Conservation (phyloP, 23 tunicate species). For the Phallusia fumigata region DNA sequence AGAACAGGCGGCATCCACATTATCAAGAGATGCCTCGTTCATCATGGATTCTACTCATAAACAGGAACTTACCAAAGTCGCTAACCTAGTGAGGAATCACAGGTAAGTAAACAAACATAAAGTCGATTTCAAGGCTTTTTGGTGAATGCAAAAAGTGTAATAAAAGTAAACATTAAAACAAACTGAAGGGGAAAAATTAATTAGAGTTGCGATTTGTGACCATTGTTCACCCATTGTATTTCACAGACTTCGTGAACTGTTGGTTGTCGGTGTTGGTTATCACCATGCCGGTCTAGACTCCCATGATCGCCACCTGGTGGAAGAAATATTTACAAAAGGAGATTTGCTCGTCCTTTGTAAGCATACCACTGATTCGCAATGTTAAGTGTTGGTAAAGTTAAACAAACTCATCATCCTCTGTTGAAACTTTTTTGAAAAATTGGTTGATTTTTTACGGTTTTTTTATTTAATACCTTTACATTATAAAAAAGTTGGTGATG, state of each 20-base stretch:
- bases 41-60: slow-evolving; percentile 45
- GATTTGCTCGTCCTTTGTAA: slow-evolving; percentile 62
- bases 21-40: slow-evolving; percentile 40
- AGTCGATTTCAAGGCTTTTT: too few relatives aligned
- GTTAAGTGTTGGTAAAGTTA: too few relatives aligned
- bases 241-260: slow-evolving; percentile 46
- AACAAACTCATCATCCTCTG: too few relatives aligned
- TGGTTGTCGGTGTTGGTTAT: slow-evolving; percentile 64
- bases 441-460: too few relatives aligned
- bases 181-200: too few relatives aligned
- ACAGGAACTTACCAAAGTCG: slow-evolving; percentile 35
- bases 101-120: slow-evolving; percentile 21
- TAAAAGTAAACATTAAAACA: too few relatives aligned
- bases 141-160: too few relatives aligned
- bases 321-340: slow-evolving; percentile 61
- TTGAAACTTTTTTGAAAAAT: too few relatives aligned
- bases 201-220: not conserved
- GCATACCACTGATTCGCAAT: too few relatives aligned
- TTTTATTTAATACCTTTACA: too few relatives aligned
- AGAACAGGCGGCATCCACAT: slow-evolving; percentile 74
- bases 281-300: slow-evolving; percentile 88
- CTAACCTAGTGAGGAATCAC: slow-evolving; percentile 58
- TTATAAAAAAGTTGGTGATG: too few relatives aligned
- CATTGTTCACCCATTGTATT: not conserved
- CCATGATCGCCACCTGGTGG: slow-evolving; percentile 78